A percentile compares a stretch with the other conserved stretches of the same genome.
Conservation (phyloP, 2,797 vertebrate species). For the Mus minutoides region DNA sequence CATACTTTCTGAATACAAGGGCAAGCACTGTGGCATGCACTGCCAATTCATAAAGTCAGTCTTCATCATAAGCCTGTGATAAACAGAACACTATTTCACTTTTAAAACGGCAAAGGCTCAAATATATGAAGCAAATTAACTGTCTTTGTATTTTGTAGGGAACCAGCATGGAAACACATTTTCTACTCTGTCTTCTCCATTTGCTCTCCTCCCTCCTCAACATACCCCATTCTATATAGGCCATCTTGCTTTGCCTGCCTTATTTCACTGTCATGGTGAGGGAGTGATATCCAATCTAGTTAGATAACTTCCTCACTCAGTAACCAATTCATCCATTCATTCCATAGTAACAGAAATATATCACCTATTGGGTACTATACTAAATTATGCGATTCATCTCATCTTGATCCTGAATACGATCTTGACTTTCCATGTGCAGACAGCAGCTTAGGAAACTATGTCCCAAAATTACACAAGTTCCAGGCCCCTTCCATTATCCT, state of each 20-base stretch:
- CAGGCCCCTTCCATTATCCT: neutral
- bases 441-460: neutral
- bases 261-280: neutral
- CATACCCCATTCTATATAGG: neutral
- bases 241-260: neutral
- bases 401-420: neutral
- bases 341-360: neutral
- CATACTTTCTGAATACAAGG: neutral
- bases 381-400: neutral
- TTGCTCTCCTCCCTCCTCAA: neutral
- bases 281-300: neutral
- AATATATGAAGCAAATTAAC: neutral
- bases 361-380: neutral
- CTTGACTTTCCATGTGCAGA: slow-evolving; percentile 15
- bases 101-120: neutral
- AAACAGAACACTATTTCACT: neutral
- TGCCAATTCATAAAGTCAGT: neutral
- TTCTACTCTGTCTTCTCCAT: neutral
- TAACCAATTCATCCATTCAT: neutral
- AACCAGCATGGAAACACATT: neutral
- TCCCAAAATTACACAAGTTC: neutral
- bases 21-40: neutral
- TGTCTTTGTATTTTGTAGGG: neutral
- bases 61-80: neutral
- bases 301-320: neutral